A percentile compares a stretch with the other conserved stretches of the same genome.
Conservation (phyloP, 2,888 invertebrate genomes). For the Gisinianus flammeolus region DNA sequence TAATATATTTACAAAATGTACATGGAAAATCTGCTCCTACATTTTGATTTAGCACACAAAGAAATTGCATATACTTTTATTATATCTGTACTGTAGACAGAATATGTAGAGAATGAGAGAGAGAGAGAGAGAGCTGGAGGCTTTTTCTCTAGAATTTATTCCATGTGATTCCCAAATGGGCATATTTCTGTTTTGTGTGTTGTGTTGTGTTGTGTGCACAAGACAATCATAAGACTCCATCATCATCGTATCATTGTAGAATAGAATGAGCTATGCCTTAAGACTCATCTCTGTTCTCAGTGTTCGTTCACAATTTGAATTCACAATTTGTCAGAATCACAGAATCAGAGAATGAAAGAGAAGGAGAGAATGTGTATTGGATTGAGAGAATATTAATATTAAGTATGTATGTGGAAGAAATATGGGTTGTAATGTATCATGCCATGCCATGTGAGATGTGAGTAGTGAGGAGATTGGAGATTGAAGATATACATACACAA, state of each 20-base stretch:
- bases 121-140: neutral
- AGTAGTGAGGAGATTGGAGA: constrained; percentile 5
- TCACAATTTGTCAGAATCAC: neutral
- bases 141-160: constrained; percentile 7
- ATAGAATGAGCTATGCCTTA: too few relatives aligned
- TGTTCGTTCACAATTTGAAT: neutral
- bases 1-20: neutral
- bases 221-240: neutral
- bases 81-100: neutral
- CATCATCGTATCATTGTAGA: neutral
- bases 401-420: too few relatives aligned
- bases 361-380: too few relatives aligned
- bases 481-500: neutral
- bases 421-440: neutral
- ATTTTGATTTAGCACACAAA: too few relatives aligned
- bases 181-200: neutral
- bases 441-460: neutral
- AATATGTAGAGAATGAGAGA: constrained; percentile 1
- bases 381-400: too few relatives aligned
- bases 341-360: too few relatives aligned
- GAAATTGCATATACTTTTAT: too few relatives aligned
- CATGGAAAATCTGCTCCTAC: neutral
- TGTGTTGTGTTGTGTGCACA: neutral
- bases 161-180: neutral
- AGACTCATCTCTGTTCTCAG: neutral